These are phyloP conservation scores for Myopa testacea DNA, from an alignment of 2,888 invertebrate genomes.

Conservation along the genomic window DNA sequence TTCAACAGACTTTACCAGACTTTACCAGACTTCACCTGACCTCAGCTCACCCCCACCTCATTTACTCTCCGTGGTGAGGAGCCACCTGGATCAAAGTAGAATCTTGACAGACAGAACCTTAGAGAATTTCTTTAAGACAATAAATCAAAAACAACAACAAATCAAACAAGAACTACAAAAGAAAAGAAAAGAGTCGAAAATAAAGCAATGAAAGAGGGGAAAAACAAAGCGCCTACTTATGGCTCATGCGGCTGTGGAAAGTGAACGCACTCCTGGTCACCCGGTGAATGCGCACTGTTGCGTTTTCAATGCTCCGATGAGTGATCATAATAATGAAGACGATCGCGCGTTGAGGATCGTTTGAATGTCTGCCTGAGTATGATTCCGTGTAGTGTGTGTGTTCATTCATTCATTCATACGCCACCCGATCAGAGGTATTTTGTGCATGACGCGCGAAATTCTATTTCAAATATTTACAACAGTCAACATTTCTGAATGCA, in stretches of 20 bases:
- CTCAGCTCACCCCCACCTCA: no score
- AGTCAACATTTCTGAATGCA: constrained; percentile 28
- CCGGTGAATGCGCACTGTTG: constrained; percentile 33
- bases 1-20: no score
- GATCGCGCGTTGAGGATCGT: constrained; percentile 5
- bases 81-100: no score
- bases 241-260: constrained; percentile 39
- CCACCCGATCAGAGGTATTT: constrained; percentile 27
- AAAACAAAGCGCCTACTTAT: constrained; percentile 1
- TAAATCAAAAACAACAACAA: not conserved
- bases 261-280: constrained; percentile 44
- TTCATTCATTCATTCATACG: constrained; percentile 20
- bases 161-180: not conserved
- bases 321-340: constrained; percentile 20
- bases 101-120: no score
- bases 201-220: not conserved
- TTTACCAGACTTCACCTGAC: no score
- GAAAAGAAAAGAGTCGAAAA: not conserved
- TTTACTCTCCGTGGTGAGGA: no score
- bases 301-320: constrained; percentile 47
- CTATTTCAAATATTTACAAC: constrained; percentile 55
- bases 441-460: constrained; percentile 45
- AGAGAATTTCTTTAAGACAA: no score
- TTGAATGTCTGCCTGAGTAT: not conserved
- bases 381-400: not conserved